phyloP scores from a whole-genome alignment of 2,797 vertebrate species.

The Tapera naevia region DNA sequence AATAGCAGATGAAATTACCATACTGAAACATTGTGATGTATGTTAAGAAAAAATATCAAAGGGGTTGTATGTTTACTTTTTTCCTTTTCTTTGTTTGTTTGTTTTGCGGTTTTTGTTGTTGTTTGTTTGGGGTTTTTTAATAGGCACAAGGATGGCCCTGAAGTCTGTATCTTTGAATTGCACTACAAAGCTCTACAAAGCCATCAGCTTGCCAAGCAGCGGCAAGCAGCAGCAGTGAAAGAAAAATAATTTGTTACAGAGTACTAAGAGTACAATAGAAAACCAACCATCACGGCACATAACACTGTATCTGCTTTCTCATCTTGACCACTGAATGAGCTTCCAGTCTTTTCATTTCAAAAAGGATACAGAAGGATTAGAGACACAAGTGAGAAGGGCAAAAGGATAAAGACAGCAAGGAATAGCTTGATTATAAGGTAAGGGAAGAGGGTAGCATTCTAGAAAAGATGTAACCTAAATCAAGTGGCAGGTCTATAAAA shows the following conservation, averaged over 20 bases:
- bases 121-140: not conserved
- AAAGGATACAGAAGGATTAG: not conserved
- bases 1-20: not conserved
- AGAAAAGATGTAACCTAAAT: not conserved
- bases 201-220: not conserved
- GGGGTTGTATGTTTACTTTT: rapidly evolving
- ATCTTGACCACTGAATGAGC: not conserved
- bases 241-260: not conserved
- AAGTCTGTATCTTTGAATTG: not conserved
- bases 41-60: not conserved
- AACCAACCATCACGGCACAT: not conserved
- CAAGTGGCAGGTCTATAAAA: not conserved
- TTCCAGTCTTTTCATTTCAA: not conserved
- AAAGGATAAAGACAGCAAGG: not conserved
- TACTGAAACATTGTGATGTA: not conserved
- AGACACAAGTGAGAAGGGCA: not conserved
- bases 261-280: not conserved
- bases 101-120: too few relatives aligned
- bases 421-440: not conserved
- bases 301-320: not conserved
- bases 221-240: not conserved
- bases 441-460: not conserved
- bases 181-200: not conserved
- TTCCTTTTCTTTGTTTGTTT: not conserved
- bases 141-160: not conserved